Evolutionary conservation across 2,888 invertebrate genomes (phyloP).

Genomic region (Pycnomerus fuliginosus): DNA sequence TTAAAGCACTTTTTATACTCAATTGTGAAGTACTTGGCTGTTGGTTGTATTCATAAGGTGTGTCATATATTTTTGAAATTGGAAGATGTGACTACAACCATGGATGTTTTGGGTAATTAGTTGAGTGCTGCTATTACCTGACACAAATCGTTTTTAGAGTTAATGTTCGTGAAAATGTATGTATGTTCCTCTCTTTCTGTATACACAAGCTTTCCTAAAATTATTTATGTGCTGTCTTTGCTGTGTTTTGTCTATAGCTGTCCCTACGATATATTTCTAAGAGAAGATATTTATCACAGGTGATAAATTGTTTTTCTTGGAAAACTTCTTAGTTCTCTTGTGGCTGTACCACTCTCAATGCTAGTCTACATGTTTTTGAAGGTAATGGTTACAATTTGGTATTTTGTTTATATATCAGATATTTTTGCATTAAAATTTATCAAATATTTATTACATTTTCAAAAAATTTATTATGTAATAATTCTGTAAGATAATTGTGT

Average conservation of each 20-base stretch:
- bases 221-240: conserved; percentile 23
- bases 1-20: conserved; percentile 38
- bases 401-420: conserved; percentile 7
- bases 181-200: conserved; percentile 27
- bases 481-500: conserved; percentile 34
- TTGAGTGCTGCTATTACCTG: conserved; percentile 29
- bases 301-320: no score
- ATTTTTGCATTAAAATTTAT: conserved; percentile 16
- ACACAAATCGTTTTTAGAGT: conserved; percentile 26
- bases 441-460: conserved; percentile 33
- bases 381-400: not conserved
- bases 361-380: conserved; percentile 17
- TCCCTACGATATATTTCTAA: conserved; percentile 11
- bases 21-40: conserved; percentile 21
- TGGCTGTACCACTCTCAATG: conserved; percentile 9
- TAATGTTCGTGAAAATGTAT: conserved; percentile 28
- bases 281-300: conserved; percentile 40
- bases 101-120: conserved; percentile 25
- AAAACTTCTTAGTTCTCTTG: conserved; percentile 2
- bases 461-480: conserved; percentile 36
- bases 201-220: conserved; percentile 23
- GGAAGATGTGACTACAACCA: conserved; percentile 22
- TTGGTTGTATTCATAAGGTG: conserved; percentile 23
- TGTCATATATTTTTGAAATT: conserved; percentile 10
- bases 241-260: conserved; percentile 11